phyloP scores from a whole-genome alignment of 2,113 vertebrate genomes.

The Helogale parvula region DNA sequence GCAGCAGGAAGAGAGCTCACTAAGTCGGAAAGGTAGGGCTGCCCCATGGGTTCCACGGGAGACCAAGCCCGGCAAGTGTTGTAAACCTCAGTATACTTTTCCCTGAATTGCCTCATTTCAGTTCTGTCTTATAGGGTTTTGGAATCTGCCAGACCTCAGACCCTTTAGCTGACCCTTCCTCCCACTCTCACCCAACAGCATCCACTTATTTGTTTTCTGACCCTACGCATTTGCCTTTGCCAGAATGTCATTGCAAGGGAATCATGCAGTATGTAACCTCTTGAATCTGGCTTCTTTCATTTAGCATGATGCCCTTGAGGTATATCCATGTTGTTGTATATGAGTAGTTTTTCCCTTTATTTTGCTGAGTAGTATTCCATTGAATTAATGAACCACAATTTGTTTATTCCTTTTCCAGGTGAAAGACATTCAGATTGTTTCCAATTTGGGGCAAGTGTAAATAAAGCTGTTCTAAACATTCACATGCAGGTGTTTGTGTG shows the following conservation, averaged over 20 bases:
- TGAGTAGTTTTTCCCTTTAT: not conserved
- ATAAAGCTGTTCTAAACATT: not conserved
- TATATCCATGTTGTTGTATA: not conserved
- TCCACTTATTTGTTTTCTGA: not conserved
- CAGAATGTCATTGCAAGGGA: not conserved
- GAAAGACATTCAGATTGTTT: not conserved
- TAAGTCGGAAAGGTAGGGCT: not conserved
- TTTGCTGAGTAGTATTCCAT: not conserved
- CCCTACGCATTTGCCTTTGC: not conserved
- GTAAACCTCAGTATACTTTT: not conserved
- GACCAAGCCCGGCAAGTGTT: not conserved
- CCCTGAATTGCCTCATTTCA: fast-evolving
- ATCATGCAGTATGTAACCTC: not conserved
- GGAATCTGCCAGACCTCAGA: not conserved
- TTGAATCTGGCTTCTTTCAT: not conserved
- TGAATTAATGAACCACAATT: not conserved
- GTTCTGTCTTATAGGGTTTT: not conserved
- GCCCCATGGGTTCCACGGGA: fast-evolving
- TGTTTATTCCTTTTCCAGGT: not conserved
- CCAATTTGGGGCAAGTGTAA: not conserved
- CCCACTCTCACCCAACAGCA: not conserved
- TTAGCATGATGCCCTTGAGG: not conserved
- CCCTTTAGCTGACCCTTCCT: not conserved
- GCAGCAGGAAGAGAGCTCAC: not conserved
- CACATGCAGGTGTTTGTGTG: not conserved